A percentile compares a stretch with the other conserved stretches of the same genome.
phyloP scores from a whole-genome alignment of 2,888 invertebrate species.

The Limulus polyphemus region DNA sequence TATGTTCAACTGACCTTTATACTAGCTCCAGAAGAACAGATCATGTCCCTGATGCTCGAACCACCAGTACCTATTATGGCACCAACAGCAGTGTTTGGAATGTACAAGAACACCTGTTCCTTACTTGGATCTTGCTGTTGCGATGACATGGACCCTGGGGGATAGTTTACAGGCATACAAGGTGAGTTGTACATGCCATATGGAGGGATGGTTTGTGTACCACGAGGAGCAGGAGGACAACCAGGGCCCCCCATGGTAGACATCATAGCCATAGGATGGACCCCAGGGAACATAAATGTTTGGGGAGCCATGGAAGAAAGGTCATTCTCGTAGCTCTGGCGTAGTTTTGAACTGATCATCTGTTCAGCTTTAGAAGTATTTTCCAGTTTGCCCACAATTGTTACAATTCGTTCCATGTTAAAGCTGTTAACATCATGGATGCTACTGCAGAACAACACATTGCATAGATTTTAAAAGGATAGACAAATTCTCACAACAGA shows the following conservation, averaged over 20 bases:
- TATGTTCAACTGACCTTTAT: slow-evolving; percentile 48
- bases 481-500: background rate
- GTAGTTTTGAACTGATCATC: slow-evolving; percentile 85
- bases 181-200: slow-evolving; percentile 14
- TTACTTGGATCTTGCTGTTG: slow-evolving; percentile 22
- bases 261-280: slow-evolving; percentile 95
- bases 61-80: slow-evolving; percentile 98
- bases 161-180: slow-evolving; percentile 14
- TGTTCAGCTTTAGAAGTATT: slow-evolving; percentile 83
- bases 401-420: slow-evolving; percentile 91
- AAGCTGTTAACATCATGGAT: slow-evolving; percentile 90
- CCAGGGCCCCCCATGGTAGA: slow-evolving; percentile 49
- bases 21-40: slow-evolving; percentile 86
- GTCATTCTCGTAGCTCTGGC: slow-evolving; percentile 72
- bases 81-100: slow-evolving; percentile 94
- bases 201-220: slow-evolving; percentile 16
- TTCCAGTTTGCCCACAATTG: slow-evolving; percentile 84
- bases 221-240: slow-evolving; percentile 6
- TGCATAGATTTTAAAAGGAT: background rate
- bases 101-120: slow-evolving; percentile 84
- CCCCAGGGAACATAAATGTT: slow-evolving; percentile 86
- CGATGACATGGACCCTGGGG: slow-evolving; percentile 11
- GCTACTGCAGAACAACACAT: slow-evolving; percentile 40
- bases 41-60: slow-evolving; percentile 91
- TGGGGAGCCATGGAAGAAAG: slow-evolving; percentile 39